A percentile compares a stretch with the other conserved stretches of the same genome.
Conservation (phyloP, 2,113 vertebrate species). For the Epinephelus fuscoguttatus region DNA sequence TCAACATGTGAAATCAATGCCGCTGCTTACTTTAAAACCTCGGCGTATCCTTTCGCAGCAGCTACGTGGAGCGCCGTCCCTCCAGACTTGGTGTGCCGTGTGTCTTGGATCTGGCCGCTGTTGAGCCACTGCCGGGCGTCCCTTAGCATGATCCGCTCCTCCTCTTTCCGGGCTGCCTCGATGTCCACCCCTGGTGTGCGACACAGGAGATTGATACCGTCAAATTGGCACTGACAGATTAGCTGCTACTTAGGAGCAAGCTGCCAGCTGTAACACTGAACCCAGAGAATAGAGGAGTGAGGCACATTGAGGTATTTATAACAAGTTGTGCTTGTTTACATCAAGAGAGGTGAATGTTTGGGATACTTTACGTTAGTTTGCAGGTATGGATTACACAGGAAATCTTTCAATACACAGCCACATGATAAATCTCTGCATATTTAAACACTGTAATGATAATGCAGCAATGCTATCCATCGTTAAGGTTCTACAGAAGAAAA, state of each 20-base stretch:
- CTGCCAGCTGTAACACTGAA: constrained; percentile 18
- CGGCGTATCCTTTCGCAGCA: constrained; percentile 96
- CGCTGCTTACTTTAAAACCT: constrained; percentile 97
- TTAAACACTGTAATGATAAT: not conserved
- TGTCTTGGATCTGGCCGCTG: constrained; percentile 95
- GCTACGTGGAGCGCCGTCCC: constrained; percentile 98
- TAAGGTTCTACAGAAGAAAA: not conserved
- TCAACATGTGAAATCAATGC: not conserved
- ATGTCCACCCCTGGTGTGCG: constrained; percentile 92
- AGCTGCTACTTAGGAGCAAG: constrained; percentile 28
- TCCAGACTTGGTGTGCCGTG: constrained; percentile 95
- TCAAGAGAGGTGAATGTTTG: constrained; percentile 11
- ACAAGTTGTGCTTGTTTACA: not conserved
- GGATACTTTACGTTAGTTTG: not conserved
- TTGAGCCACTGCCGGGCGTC: constrained; percentile 99
- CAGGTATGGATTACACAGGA: not conserved
- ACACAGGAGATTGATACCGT: not conserved
- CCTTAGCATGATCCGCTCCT: constrained; percentile 96
- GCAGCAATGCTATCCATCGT: not conserved
- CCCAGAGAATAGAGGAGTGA: not conserved
- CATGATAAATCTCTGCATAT: not conserved
- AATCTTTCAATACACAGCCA: not conserved
- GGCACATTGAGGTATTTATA: not conserved
- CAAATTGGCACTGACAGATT: constrained; percentile 29
- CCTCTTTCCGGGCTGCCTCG: constrained; percentile 97